These are phyloP conservation scores for Mastacembelus armatus DNA, from an alignment of 2,797 vertebrate genomes.

Conservation along the genomic window DNA sequence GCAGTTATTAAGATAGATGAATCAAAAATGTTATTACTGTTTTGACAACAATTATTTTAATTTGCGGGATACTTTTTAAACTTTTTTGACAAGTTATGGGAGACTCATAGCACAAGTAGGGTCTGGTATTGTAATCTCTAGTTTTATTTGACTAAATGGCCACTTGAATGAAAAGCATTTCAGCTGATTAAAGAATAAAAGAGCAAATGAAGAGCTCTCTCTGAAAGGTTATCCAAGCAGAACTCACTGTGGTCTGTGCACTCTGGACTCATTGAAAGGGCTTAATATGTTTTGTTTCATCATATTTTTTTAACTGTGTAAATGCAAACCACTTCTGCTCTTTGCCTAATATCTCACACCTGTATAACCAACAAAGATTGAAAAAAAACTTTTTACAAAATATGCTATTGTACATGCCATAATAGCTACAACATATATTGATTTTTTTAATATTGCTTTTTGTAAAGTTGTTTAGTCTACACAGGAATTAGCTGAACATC, in stretches of 20 bases:
- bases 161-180: conserved; percentile 67
- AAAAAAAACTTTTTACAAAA: neutral
- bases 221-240: conserved; percentile 61
- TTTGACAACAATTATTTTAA: neutral
- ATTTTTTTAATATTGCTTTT: neutral
- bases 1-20: neutral
- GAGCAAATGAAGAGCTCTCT: conserved; percentile 62
- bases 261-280: conserved; percentile 14
- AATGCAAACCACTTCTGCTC: neutral
- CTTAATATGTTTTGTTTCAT: conserved; percentile 17
- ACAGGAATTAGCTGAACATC: conserved; percentile 27
- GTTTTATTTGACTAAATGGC: conserved; percentile 60
- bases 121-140: conserved; percentile 36
- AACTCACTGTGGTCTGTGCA: conserved; percentile 26
- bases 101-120: conserved; percentile 29
- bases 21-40: conserved; percentile 2
- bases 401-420: no score
- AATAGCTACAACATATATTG: neutral
- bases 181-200: conserved; percentile 59
- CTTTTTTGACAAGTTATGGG: conserved; percentile 25
- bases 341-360: neutral
- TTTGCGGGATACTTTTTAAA: neutral
- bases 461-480: conserved; percentile 9
- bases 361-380: neutral
- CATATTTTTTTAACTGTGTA: conserved; percentile 14